Base-by-base conservation (phyloP, 2,888 invertebrate species). In the Catocala sponsa region DNA sequence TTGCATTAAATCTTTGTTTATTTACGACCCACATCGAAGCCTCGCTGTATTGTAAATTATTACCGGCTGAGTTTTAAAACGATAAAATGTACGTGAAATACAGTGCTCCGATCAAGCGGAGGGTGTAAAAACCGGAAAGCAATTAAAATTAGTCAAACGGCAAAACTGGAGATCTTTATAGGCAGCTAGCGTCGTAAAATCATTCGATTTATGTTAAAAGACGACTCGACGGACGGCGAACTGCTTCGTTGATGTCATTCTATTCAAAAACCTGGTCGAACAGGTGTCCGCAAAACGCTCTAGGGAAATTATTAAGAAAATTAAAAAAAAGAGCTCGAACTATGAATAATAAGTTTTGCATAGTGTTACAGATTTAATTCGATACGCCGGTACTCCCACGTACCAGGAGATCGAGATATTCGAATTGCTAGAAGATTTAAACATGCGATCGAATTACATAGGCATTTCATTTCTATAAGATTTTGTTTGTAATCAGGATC, bases 91-190 rank as follows among this genome's bases (percentile, higher is more conserved):
- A 77, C 81, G 81, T 90, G 83, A 87, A 87, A 88, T 86, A 87
- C 84, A 82, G 81, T 78, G 77, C 80, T 75, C 80, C 63, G 81
- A 87, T 87, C 84, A 82, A 83, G 79, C 80, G 81, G 68, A 74
- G 80, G 79, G 83, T 77, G 81, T 89, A 87, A 90, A 91, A 89
- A 89, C 86, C 78, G 81, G 78, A 81, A 77, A 83, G 86, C 84
- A 87, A 90, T 91, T 89, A 90, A 91, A 91, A 91, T 91, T 90
- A 90, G 88, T 88, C 84, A 89, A 91, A 91, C 81, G 82, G 88
- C 88, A 83, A 84, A 88, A 85, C 83, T 82, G 77, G 81, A 81
- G 83, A 83, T 83, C 79, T 91, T 91, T 90, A 90, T 89, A 82
- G 85, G 79, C 79, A 76, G 78, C 79, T 81, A 74, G 81, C 79